Evolutionary conservation across 2,113 vertebrate species (phyloP).

Genomic region (Struthio camelus): DNA sequence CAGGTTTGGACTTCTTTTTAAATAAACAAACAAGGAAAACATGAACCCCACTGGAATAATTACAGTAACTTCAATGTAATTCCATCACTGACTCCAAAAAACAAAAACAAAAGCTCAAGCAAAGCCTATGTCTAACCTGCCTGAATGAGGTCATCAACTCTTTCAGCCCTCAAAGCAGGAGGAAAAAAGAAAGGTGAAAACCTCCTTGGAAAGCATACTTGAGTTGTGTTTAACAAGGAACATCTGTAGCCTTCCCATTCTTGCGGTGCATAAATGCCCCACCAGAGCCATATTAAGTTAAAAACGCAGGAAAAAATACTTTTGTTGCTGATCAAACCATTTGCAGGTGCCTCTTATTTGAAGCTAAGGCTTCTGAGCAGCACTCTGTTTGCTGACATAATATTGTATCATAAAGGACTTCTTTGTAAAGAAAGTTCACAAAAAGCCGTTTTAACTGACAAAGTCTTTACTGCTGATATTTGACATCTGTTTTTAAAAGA

Average conservation of each 20-base stretch:
- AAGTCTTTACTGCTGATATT: conserved; percentile 15
- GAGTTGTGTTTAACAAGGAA: conserved; percentile 17
- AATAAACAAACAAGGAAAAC: neutral
- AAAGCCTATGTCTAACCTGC: neutral
- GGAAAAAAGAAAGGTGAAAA: neutral
- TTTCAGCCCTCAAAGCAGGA: neutral
- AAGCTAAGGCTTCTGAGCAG: neutral
- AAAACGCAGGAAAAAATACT: conserved; percentile 17
- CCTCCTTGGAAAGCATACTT: neutral
- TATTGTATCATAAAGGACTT: conserved; percentile 1
- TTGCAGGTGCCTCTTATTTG: conserved; percentile 50
- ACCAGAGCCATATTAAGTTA: conserved; percentile 17
- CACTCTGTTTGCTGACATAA: conserved; percentile 30
- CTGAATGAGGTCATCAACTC: neutral
- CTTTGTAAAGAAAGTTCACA: conserved; percentile 36
- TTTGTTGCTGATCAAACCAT: conserved; percentile 28
- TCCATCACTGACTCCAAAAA: neutral
- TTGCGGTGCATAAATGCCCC: neutral
- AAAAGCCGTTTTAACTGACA: conserved; percentile 44
- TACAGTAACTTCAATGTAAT: neutral
- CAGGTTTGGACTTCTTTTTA: neutral
- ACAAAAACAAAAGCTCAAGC: neutral
- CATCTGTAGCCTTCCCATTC: neutral
- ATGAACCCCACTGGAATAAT: neutral
- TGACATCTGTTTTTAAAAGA: conserved; percentile 56